These are phyloP conservation scores for Antechinus stuartii DNA, from an alignment of 2,113 vertebrate genomes.

Conservation along the genomic window DNA sequence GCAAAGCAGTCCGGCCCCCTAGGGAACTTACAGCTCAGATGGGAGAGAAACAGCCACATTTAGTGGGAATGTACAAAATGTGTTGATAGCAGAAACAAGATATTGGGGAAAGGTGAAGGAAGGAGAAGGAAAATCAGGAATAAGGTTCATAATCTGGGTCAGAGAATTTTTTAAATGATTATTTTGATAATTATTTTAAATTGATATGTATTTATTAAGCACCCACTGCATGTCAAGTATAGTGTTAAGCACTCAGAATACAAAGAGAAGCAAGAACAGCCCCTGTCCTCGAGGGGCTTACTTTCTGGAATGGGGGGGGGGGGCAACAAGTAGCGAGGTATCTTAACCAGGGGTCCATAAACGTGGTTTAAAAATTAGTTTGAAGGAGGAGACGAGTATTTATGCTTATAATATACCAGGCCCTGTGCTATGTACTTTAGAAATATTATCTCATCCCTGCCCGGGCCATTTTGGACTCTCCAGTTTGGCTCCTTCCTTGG, in stretches of 20 bases:
- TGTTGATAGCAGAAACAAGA: not conserved
- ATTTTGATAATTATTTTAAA: not conserved
- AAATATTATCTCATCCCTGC: not conserved
- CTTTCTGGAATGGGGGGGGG: not conserved
- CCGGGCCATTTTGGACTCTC: not conserved
- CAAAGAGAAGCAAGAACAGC: not conserved
- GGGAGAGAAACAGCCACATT: not conserved
- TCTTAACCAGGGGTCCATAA: too few relatives aligned
- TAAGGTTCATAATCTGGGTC: not conserved
- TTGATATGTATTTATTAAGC: not conserved
- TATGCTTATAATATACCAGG: not conserved
- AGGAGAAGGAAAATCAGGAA: not conserved
- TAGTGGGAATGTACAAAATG: not conserved
- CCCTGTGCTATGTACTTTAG: not conserved
- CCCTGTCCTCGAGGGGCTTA: not conserved
- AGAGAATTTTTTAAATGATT: not conserved
- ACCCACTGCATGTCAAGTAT: not conserved
- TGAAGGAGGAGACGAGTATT: not conserved
- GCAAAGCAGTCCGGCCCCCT: not conserved
- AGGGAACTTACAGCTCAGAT: not conserved
- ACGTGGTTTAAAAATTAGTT: too few relatives aligned
- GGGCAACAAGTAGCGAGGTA: too few relatives aligned
- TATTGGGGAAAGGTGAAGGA: constrained; percentile 18
- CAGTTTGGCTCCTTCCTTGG: not conserved
- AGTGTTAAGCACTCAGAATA: not conserved